Conservation (phyloP, 30 jellyfish, hydroid and myxozoan species). For the Hydractinia symbiolongicarpus region DNA sequence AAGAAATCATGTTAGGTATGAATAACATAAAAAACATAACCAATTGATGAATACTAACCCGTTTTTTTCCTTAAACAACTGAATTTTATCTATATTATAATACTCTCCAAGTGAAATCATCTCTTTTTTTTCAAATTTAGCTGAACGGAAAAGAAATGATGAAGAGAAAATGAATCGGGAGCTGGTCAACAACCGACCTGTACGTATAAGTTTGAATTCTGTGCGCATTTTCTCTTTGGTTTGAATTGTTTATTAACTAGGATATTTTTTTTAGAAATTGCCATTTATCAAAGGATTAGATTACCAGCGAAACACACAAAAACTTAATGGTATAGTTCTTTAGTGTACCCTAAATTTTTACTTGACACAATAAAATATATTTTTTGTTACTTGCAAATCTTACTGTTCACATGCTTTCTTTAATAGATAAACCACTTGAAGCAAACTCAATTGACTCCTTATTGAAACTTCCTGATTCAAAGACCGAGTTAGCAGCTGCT, state of each 20-base stretch:
- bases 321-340: neutral
- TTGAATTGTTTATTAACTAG: neutral
- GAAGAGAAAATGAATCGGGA: too few species aligned
- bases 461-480: slow-evolving; percentile 24
- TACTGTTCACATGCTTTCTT: neutral
- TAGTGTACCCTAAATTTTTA: neutral
- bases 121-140: too few species aligned
- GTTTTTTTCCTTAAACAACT: too few species aligned
- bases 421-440: slow-evolving; percentile 1
- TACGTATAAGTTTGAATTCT: too few species aligned
- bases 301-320: neutral
- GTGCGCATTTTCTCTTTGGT: too few species aligned
- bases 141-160: too few species aligned
- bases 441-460: slow-evolving; percentile 26
- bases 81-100: too few species aligned
- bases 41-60: too few species aligned
- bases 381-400: neutral
- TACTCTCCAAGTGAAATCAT: too few species aligned
- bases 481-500: slow-evolving; percentile 33
- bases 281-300: slow-evolving; percentile 22
- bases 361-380: neutral
- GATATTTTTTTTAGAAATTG: slow-evolving; percentile 16
- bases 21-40: too few species aligned
- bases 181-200: too few species aligned
- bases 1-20: slow-evolving; percentile 9